These are phyloP conservation scores for Choristoneura fumiferana DNA, from an alignment of 1,140 invertebrate genomes.

Conservation along the genomic window DNA sequence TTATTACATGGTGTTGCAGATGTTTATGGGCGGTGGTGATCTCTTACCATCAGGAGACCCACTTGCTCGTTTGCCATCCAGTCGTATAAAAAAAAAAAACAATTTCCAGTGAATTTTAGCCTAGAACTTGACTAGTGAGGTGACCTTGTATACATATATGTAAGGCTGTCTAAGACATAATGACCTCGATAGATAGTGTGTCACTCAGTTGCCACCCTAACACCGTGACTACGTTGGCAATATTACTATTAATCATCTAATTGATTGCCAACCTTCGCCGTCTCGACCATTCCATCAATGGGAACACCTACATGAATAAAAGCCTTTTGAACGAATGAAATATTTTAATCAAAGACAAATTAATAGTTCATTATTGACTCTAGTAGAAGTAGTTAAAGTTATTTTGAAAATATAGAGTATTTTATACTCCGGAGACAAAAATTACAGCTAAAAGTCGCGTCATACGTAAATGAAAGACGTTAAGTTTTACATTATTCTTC, in stretches of 20 bases:
- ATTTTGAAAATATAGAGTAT: too few species aligned
- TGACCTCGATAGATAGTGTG: background rate
- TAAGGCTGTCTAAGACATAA: background rate
- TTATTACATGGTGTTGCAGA: too few species aligned
- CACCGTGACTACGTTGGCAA: background rate
- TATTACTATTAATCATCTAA: conserved; percentile 4
- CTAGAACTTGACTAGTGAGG: background rate
- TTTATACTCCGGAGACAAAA: too few species aligned
- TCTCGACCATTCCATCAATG: conserved; percentile 2
- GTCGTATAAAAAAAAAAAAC: too few species aligned
- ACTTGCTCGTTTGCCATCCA: too few species aligned
- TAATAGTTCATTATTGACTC: too few species aligned
- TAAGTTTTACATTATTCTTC: too few species aligned
- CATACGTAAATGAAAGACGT: too few species aligned
- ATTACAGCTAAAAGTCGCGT: too few species aligned
- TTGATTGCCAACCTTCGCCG: background rate
- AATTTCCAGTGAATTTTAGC: too few species aligned
- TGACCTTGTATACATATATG: conserved; percentile 11
- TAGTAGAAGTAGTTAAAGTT: background rate
- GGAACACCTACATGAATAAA: conserved; percentile 5
- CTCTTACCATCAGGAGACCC: too few species aligned
- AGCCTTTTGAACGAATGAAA: background rate
- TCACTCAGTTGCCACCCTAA: conserved; percentile 7
- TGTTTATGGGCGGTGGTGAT: too few species aligned
- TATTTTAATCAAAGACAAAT: background rate